These are phyloP conservation scores for Ommatoiulus sabulosus DNA, from an alignment of 2,888 invertebrate genomes.

Conservation along the genomic window DNA sequence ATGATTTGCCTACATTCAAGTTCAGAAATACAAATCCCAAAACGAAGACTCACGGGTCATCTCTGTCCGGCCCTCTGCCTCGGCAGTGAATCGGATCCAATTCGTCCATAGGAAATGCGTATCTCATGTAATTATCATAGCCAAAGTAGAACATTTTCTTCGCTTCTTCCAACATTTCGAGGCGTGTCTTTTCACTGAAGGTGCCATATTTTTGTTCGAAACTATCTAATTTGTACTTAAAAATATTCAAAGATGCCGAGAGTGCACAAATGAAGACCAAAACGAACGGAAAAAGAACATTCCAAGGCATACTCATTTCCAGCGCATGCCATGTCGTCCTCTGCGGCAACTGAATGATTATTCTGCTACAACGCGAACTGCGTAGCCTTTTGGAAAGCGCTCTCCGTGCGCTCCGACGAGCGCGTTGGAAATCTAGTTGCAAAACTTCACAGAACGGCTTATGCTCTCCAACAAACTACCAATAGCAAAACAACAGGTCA, in stretches of 20 bases:
- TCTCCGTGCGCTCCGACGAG: neutral
- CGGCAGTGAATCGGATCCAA: slow-evolving; percentile 74
- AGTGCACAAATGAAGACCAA: neutral
- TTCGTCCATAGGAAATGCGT: slow-evolving; percentile 75
- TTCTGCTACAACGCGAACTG: neutral
- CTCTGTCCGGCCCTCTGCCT: slow-evolving; percentile 74
- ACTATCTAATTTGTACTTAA: slow-evolving; percentile 61
- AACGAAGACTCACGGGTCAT: slow-evolving; percentile 71
- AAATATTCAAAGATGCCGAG: slow-evolving; percentile 60
- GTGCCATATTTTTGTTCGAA: slow-evolving; percentile 66
- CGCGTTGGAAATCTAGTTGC: neutral
- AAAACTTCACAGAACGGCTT: neutral
- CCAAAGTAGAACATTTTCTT: slow-evolving; percentile 73
- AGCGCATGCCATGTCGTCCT: neutral
- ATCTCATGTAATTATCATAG: slow-evolving; percentile 74
- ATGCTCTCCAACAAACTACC: neutral
- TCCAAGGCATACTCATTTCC: neutral
- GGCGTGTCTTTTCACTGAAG: slow-evolving; percentile 66
- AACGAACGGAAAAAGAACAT: neutral
- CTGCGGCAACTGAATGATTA: neutral
- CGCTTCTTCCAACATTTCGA: slow-evolving; percentile 68
- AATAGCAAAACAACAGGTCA: neutral
- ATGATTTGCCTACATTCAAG: too few species aligned
- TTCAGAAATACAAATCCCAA: too few species aligned
- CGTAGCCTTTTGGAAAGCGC: neutral